These are phyloP conservation scores for Epinotia brunnichana DNA, from an alignment of 2,888 invertebrate species.

Conservation along the genomic window DNA sequence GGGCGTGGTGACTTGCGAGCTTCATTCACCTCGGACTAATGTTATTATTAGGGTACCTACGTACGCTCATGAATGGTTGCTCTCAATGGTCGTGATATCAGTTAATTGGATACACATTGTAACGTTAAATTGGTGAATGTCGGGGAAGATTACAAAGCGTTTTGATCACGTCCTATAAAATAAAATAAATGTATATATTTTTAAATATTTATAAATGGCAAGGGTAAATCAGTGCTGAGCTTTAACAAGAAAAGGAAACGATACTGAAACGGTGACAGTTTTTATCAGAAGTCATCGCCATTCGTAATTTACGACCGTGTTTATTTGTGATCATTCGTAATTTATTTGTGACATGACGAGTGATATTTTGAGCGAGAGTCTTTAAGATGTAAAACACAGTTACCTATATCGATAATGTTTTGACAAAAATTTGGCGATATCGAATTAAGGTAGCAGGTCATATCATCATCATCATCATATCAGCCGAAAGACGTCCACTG, in stretches of 20 bases:
- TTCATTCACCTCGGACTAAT: conserved; percentile 35
- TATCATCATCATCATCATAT: too few relatives aligned
- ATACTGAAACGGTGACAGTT: not conserved
- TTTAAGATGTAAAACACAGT: not conserved
- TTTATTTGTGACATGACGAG: not conserved
- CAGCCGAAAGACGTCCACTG: too few relatives aligned
- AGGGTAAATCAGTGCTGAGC: not conserved
- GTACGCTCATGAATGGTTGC: conserved; percentile 24
- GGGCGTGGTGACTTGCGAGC: conserved; percentile 28
- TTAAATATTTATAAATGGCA: not conserved
- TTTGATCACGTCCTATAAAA: not conserved
- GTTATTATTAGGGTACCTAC: conserved; percentile 28
- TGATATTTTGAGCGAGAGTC: not conserved
- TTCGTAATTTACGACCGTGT: not conserved
- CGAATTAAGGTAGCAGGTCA: too few relatives aligned
- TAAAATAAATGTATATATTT: not conserved
- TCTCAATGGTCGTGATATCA: conserved; percentile 4
- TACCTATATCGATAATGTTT: not conserved
- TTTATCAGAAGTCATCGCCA: not conserved
- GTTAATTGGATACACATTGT: not conserved
- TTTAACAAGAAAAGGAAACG: conserved; percentile 1
- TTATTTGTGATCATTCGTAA: too few relatives aligned
- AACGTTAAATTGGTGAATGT: not conserved
- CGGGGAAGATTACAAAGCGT: not conserved
- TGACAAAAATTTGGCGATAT: too few relatives aligned